phyloP scores from a whole-genome alignment of 2,113 vertebrate genomes.

The Mormyrus lacerda region DNA sequence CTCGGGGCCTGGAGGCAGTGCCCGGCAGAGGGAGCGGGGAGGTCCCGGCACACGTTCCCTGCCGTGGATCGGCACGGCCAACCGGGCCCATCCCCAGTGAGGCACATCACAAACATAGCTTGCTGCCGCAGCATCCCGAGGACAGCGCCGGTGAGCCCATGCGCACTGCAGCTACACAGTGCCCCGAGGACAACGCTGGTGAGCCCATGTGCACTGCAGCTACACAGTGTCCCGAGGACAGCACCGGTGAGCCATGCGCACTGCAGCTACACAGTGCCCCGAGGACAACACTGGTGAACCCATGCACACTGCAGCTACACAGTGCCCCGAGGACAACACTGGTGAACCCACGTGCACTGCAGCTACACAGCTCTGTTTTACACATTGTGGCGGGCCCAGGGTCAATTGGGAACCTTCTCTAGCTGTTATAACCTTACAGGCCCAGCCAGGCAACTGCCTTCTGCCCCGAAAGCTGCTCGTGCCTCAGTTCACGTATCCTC shows the following conservation, averaged over 20 bases:
- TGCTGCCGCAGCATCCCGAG: neutral
- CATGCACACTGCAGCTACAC: no score
- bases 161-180: no score
- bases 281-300: neutral
- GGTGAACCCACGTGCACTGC: no score
- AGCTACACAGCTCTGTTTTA: neutral
- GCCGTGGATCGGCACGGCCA: no score
- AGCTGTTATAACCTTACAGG: neutral
- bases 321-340: neutral
- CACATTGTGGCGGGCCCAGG: neutral
- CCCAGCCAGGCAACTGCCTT: neutral
- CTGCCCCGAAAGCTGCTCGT: neutral
- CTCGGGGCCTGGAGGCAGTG: neutral
- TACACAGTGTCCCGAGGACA: neutral
- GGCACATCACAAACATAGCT: neutral
- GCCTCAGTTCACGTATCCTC: neutral
- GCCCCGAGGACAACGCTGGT: neutral
- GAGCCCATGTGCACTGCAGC: no score
- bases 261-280: no score
- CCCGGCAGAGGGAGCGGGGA: neutral
- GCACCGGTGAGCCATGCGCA: no score
- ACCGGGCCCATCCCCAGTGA: neutral
- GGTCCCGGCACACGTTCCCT: neutral
- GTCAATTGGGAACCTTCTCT: neutral
- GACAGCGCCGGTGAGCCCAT: neutral